phyloP scores from a whole-genome alignment of 2,113 vertebrate species.

The Chloroceryle aenea region DNA sequence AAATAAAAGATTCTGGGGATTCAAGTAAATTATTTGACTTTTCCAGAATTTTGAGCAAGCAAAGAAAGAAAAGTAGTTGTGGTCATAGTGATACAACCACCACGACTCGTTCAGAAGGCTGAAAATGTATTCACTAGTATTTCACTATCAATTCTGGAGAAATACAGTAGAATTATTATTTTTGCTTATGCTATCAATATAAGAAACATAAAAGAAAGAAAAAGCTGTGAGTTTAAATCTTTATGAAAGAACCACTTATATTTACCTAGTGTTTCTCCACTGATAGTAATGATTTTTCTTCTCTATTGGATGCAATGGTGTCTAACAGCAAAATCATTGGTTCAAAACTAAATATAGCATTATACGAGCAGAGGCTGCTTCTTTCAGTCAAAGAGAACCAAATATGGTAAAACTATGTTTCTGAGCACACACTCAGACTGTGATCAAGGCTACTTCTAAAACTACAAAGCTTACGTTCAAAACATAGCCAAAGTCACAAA shows the following conservation, averaged over 20 bases:
- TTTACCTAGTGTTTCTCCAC: background rate
- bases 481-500: background rate
- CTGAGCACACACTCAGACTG: background rate
- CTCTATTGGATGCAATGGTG: background rate
- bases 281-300: background rate
- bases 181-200: background rate
- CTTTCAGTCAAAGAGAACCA: background rate
- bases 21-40: background rate
- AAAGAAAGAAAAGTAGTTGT: background rate
- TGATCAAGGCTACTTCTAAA: background rate
- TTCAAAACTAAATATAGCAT: conserved; percentile 17
- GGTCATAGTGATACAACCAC: background rate
- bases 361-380: background rate
- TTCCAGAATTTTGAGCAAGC: background rate
- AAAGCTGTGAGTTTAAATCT: no score
- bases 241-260: background rate
- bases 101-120: background rate
- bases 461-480: background rate
- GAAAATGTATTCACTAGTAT: background rate
- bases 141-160: background rate
- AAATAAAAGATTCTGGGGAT: background rate
- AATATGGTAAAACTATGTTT: conserved; percentile 52
- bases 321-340: background rate
- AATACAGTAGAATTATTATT: background rate
- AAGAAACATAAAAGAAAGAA: no score